phyloP scores from a whole-genome alignment of 2,888 invertebrate species.

The Folsomia candida region DNA sequence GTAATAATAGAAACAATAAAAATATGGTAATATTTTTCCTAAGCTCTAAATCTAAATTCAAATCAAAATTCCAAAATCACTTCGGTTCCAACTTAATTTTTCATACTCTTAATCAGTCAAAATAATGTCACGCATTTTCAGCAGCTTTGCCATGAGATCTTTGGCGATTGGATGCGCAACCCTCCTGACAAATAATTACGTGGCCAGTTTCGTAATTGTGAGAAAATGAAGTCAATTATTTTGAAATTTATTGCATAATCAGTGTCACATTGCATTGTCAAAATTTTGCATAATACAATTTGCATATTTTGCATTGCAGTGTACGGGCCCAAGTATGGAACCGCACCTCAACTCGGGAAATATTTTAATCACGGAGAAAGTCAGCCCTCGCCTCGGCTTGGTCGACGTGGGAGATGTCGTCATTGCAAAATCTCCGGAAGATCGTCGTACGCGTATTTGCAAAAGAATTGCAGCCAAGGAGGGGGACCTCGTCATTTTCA shows the following conservation, averaged over 20 bases:
- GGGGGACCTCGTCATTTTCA: constrained; percentile 65
- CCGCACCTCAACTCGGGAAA: constrained; percentile 81
- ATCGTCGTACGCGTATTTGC: constrained; percentile 73
- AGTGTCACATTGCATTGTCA: too few species aligned
- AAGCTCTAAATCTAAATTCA: too few species aligned
- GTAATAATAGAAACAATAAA: too few species aligned
- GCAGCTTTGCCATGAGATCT: neutral
- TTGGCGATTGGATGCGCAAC: constrained; percentile 22
- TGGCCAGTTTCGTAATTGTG: constrained; percentile 46
- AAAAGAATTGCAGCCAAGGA: constrained; percentile 71
- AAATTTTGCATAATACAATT: neutral
- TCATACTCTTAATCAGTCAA: too few species aligned
- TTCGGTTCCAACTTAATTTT: too few species aligned
- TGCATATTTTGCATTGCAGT: constrained; percentile 59
- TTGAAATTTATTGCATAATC: neutral
- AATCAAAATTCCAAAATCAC: too few species aligned
- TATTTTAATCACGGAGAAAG: constrained; percentile 76
- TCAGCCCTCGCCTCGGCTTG: constrained; percentile 65
- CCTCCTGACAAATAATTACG: constrained; percentile 36
- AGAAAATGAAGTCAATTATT: constrained; percentile 16
- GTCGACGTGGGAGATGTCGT: constrained; percentile 77
- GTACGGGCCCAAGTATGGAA: constrained; percentile 90
- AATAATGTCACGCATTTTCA: neutral
- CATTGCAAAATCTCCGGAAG: constrained; percentile 73
- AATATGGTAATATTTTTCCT: too few species aligned